A percentile compares a stretch with the other conserved stretches of the same genome.
Conservation (phyloP, 2,888 invertebrate species). For the Thecocarcelia acutangulata region DNA sequence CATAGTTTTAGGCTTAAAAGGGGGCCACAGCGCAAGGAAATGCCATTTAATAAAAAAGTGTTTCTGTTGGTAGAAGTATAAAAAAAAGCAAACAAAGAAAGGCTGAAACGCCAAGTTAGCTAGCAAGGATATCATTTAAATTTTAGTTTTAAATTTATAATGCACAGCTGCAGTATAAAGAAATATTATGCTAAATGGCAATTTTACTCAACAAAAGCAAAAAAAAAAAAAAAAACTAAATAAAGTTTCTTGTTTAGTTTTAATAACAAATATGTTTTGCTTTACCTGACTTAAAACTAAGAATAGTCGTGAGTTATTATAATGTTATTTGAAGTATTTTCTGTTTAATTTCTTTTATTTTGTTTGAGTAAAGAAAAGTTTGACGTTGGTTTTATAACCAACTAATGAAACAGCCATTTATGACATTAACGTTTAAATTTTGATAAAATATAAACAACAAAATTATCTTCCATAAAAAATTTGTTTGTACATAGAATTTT, state of each 20-base stretch:
- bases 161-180: conserved; percentile 49
- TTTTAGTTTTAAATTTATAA: conserved; percentile 57
- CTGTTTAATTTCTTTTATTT: not conserved
- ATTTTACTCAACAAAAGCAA: conserved; percentile 2
- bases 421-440: conserved; percentile 55
- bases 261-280: conserved; percentile 35
- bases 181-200: conserved; percentile 30
- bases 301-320: conserved; percentile 57
- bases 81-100: not conserved
- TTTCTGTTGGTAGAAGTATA: not conserved
- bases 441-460: not conserved
- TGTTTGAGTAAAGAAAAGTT: conserved; percentile 44
- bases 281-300: conserved; percentile 47
- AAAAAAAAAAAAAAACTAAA: not conserved
- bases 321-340: conserved; percentile 52
- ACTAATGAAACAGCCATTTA: conserved; percentile 53
- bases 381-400: conserved; percentile 35
- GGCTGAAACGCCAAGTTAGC: conserved; percentile 14
- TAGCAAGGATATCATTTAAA: conserved; percentile 58
- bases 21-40: not conserved
- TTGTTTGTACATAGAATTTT: not conserved
- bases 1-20: conserved; percentile 8
- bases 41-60: conserved; percentile 12
- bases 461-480: conserved; percentile 6
- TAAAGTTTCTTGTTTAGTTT: conserved; percentile 48